Base-by-base conservation (phyloP, 2,113 vertebrate genomes). In the Nansenia antarctica region DNA sequence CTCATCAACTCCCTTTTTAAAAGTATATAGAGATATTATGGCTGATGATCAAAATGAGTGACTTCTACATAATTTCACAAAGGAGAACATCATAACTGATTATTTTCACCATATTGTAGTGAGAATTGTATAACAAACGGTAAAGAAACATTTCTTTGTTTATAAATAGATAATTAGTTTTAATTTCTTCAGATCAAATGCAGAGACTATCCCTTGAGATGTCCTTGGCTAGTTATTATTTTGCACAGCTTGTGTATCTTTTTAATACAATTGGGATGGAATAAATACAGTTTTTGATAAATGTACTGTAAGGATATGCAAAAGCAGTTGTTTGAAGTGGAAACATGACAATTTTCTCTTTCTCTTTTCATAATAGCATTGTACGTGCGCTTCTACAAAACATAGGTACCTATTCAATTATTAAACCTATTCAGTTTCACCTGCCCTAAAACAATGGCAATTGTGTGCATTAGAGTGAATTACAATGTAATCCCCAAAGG, bases 91-190 rank as follows among this genome's bases (percentile, higher is more conserved):
- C 37, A 70, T 83, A 84, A 86, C 80, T 82, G 78, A 85, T 87
- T 80, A 66, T 75, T 78, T 67, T 82, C 69, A 82, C 75, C 84
- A 70, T 68, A 80, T 64, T 78, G 85, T 73, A 80, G 49, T 69
- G 66, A 73, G 74, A 84, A 88, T 80, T 70, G 62, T 74, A 79
- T 63, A 78, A 76, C 77, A 77, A 84, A 86, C 69, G 72, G 73
- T 55, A 69, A 66, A 69, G 70, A 86, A 79, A 71, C 72, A 70
- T 42, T 69, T 75, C 84, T 88, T 87, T 89, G 86, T 91, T 89
- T 89, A 85, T 88, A 88, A 92, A 88, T 81, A 91, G 84, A 89
- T 85, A 72, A 92, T 91, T 90, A 88, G 86, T 90, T 88, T 89
- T 89, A 89, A 91, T 92, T 90, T 86, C 85, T 86, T 90, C 57